phyloP scores from a whole-genome alignment of 2,888 invertebrate genomes.

The Deilephila porcellus region DNA sequence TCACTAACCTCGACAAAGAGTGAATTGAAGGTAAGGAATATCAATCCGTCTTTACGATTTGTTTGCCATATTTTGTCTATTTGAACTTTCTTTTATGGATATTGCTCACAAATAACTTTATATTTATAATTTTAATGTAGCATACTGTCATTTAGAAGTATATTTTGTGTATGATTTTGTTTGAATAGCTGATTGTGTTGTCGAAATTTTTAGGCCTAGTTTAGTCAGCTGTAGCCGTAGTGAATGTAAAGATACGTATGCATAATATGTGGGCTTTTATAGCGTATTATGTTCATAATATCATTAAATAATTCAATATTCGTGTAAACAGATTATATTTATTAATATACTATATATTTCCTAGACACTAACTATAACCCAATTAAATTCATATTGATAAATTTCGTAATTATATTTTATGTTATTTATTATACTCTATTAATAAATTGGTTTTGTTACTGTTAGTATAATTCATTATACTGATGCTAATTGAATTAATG shows the following conservation, averaged over 20 bases:
- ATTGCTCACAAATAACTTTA: constrained; percentile 47
- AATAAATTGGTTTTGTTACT: not conserved
- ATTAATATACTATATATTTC: not conserved
- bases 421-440: too few relatives aligned
- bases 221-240: constrained; percentile 59
- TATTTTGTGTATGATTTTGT: constrained; percentile 30
- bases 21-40: constrained; percentile 68
- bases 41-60: constrained; percentile 59
- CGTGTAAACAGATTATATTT: too few relatives aligned
- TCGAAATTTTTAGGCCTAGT: constrained; percentile 56
- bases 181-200: constrained; percentile 42
- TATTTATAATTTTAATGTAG: constrained; percentile 45
- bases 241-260: constrained; percentile 57
- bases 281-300: not conserved
- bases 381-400: not conserved
- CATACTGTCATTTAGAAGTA: constrained; percentile 40
- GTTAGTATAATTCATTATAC: not conserved
- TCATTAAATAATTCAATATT: not conserved
- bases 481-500: not conserved
- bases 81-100: constrained; percentile 67
- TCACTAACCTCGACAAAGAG: constrained; percentile 59
- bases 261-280: constrained; percentile 37
- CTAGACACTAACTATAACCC: not conserved
- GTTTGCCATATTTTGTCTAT: constrained; percentile 81
- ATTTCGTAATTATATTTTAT: not conserved